phyloP scores from a whole-genome alignment of 2,113 vertebrate genomes.

The Dicaeum eximium region DNA sequence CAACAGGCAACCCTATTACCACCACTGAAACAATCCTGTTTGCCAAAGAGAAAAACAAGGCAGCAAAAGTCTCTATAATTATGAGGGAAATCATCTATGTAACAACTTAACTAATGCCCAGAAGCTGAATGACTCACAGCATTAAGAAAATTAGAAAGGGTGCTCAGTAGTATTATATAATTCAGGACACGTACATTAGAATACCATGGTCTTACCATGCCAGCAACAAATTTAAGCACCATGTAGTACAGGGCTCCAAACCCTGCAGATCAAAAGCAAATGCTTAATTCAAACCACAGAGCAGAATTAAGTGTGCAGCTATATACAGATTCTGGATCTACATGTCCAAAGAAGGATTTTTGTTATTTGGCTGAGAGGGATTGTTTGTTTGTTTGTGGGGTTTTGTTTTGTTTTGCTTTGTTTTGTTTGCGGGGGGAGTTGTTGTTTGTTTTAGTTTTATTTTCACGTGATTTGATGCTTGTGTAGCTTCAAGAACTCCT shows the following conservation, averaged over 20 bases:
- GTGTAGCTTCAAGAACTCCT: not conserved
- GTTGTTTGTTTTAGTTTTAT: not conserved
- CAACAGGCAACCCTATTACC: constrained; percentile 55
- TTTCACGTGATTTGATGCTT: not conserved
- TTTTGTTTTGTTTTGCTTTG: not conserved
- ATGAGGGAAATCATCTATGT: constrained; percentile 65
- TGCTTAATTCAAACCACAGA: not conserved
- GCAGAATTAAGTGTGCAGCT: not conserved
- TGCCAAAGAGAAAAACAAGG: constrained; percentile 55
- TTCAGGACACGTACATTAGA: constrained; percentile 22
- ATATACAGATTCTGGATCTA: not conserved
- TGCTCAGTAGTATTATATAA: constrained; percentile 16
- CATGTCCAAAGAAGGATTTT: not conserved
- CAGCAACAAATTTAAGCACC: not conserved
- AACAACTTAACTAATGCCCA: constrained; percentile 65
- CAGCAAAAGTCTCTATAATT: constrained; percentile 47
- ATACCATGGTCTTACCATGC: not conserved
- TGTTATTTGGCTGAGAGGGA: not conserved
- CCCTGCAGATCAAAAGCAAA: not conserved
- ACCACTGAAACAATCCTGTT: constrained; percentile 20
- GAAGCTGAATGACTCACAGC: constrained; percentile 50
- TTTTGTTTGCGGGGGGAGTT: not conserved
- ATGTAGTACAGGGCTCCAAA: not conserved
- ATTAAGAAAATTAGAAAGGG: constrained; percentile 51
- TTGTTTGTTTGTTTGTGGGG: not conserved